Conservation (phyloP, 2,113 vertebrate species). For the Ailuropoda melanoleuca region DNA sequence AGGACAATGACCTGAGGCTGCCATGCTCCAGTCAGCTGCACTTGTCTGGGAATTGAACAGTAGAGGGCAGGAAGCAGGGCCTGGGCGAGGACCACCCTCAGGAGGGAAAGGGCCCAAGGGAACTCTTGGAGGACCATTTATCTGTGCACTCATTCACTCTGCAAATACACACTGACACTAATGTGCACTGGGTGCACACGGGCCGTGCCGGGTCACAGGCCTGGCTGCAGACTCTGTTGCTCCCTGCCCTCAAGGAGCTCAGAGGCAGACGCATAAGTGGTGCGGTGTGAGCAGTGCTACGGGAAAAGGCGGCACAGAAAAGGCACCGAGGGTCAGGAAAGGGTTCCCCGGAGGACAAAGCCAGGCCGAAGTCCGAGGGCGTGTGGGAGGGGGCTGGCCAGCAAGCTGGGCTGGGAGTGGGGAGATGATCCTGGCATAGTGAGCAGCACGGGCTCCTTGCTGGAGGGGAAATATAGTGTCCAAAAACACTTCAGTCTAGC, state of each 20-base stretch:
- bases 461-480: neutral
- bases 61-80: neutral
- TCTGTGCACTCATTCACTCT: neutral
- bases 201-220: neutral
- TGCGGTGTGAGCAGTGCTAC: neutral
- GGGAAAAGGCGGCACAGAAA: neutral
- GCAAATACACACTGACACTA: neutral
- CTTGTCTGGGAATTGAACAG: neutral
- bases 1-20: neutral
- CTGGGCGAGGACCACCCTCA: neutral
- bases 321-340: neutral
- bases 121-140: neutral
- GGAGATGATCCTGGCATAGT: neutral
- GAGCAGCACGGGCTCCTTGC: neutral
- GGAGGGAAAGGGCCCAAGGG: neutral
- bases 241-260: neutral
- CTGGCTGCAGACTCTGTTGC: neutral
- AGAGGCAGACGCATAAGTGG: neutral
- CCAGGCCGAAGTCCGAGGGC: neutral
- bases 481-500: neutral
- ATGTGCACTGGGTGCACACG: neutral
- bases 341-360: neutral
- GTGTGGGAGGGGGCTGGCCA: neutral
- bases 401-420: neutral
- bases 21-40: neutral